Percentiles rank a stretch among this genome's conserved stretches.
Evolutionary conservation across 2,888 invertebrate genomes (phyloP).

Genomic region (Erannis defoliaria): DNA sequence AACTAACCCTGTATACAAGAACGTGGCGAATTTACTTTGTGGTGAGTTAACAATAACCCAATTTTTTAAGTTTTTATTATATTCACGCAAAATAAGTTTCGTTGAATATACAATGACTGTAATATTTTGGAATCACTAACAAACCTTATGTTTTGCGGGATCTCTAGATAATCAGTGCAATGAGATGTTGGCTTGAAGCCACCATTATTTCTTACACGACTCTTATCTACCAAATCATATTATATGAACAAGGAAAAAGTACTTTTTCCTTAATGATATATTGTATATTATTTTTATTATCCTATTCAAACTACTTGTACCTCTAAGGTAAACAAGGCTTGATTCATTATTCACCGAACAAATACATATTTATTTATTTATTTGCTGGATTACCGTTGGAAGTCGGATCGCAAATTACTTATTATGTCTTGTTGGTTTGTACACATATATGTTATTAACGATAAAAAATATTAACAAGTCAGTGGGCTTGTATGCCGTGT

Average conservation of each 20-base stretch:
- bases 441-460: slow-evolving; percentile 6
- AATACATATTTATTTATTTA: slow-evolving; percentile 29
- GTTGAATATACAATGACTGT: background rate
- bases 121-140: slow-evolving; percentile 5
- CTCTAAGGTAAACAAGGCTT: slow-evolving; percentile 24
- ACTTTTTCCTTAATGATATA: slow-evolving; percentile 24
- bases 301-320: slow-evolving; percentile 32
- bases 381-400: slow-evolving; percentile 18
- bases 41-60: too few relatives aligned
- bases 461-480: slow-evolving; percentile 28
- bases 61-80: too few relatives aligned
- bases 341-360: slow-evolving; percentile 26
- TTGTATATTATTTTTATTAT: slow-evolving; percentile 24
- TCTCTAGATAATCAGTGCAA: slow-evolving; percentile 19
- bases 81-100: too few relatives aligned
- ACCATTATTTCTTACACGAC: slow-evolving; percentile 33
- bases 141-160: slow-evolving; percentile 17
- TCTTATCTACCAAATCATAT: slow-evolving; percentile 13
- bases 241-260: slow-evolving; percentile 21
- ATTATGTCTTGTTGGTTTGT: background rate
- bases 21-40: too few relatives aligned
- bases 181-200: slow-evolving; percentile 27
- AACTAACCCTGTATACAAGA: too few relatives aligned
- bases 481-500: slow-evolving; percentile 9
- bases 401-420: slow-evolving; percentile 9